Evolutionary conservation across 1,140 invertebrate species (phyloP), one percentile per base, ranked within the genome.

Genomic region (Neodiprion virginianus): DNA sequence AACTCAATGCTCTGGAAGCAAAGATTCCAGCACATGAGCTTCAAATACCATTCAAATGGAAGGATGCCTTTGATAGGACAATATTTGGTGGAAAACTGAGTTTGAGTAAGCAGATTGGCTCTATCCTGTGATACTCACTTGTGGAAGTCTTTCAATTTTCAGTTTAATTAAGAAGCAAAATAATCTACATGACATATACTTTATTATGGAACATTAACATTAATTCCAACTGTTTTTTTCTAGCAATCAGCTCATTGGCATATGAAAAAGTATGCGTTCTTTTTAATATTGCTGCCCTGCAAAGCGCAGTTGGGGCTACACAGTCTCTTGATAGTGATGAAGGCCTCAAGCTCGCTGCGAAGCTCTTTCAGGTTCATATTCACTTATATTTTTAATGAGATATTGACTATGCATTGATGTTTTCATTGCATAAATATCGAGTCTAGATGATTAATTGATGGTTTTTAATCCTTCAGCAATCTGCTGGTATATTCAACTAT

Each of bases 11-110:
- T 7, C 89, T 99, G 82, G 97, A 99, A 89, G 91, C 92, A 48
- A 99, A 99, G 90, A 94, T 99, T 78, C 96, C 98, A 14, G 92
- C 96, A 4, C 93, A 96, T 77, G 97, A 96, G 85, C 90, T 97
- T 40, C 94, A 96, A 84, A 95, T 98, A 81, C 94, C 96, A 48
- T 99, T 99, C 83, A 99, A 99, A 87, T 99, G 98, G 98, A 98
- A 98, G 88, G 98, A 99, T 94, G 98, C 98, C 3, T 99, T 99
- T 89, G 97, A 99, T 85, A 97, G 96, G 84, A 95, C 95, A 8
- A 92, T 99, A 77, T 99, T 99, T 90, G 96, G 96, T 74, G 96
- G 95, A 72, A 94, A 95, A 87, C 95, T 96, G 79, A 97, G 96
- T 87, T 89, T 99, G 74, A 97, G 96, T 99, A 92, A 92, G 93